These are phyloP conservation scores for Chunga burmeisteri DNA, from an alignment of 2,113 vertebrate species.

Conservation along the genomic window DNA sequence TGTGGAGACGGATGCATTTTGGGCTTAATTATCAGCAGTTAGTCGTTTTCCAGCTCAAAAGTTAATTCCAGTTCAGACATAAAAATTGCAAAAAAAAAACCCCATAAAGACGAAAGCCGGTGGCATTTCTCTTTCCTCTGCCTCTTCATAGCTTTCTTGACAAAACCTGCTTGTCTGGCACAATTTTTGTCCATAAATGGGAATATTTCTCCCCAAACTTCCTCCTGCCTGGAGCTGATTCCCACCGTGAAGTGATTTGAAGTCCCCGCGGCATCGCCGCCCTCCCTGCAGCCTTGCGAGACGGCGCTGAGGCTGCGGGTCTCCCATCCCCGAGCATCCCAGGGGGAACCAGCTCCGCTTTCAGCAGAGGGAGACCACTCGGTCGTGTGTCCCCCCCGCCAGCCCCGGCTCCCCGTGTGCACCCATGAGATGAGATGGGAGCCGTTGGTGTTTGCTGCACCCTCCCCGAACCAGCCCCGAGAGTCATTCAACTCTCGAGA, in stretches of 20 bases:
- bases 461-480: background rate
- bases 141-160: background rate
- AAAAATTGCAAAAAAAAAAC: background rate
- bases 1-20: background rate
- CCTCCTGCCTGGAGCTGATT: background rate
- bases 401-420: too few species aligned
- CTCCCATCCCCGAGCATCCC: accelerated
- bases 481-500: too few species aligned
- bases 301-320: background rate
- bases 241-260: background rate
- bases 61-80: background rate
- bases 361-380: too few species aligned
- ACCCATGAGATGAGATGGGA: background rate
- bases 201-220: background rate
- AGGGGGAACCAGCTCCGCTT: background rate
- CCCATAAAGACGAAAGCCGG: background rate
- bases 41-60: background rate
- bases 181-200: background rate
- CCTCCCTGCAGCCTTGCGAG: background rate
- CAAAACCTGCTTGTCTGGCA: background rate
- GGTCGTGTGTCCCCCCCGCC: accelerated
- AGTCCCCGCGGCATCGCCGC: background rate
- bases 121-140: background rate
- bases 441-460: accelerated
- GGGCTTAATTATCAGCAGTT: conserved; percentile 18